Evolutionary conservation across 2,797 vertebrate genomes (phyloP).

Genomic region (Typhlichthys eigenmanni): DNA sequence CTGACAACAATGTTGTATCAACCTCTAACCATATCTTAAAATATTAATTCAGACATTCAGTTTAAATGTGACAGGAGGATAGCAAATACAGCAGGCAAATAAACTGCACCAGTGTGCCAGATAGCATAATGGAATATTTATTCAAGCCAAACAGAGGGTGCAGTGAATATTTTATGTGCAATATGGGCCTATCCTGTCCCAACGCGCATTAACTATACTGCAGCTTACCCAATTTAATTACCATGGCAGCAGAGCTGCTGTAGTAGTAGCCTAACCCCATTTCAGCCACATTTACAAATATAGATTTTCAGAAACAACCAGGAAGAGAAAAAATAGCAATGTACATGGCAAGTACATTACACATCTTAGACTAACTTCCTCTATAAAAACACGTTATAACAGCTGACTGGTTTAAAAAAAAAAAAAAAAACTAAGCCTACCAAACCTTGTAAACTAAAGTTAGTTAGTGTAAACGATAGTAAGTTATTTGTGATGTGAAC

Average conservation of each 20-base stretch:
- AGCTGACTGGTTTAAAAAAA: not conserved
- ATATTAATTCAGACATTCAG: constrained; percentile 7
- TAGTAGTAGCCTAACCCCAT: constrained; percentile 24
- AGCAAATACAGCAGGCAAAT: constrained; percentile 9
- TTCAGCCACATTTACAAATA: constrained; percentile 27
- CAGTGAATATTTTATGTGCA: constrained; percentile 62
- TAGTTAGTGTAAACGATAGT: too few relatives aligned
- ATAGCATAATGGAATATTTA: constrained; percentile 41
- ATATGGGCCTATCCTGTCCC: constrained; percentile 45
- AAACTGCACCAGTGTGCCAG: constrained; percentile 7
- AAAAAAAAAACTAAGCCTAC: not conserved
- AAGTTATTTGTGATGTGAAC: too few relatives aligned
- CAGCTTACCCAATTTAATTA: constrained; percentile 48
- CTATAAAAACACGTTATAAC: not conserved
- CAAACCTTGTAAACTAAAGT: not conserved
- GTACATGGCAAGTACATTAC: not conserved
- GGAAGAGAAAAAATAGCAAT: constrained; percentile 11
- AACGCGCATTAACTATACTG: constrained; percentile 37
- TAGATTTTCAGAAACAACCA: constrained; percentile 18
- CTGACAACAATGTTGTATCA: constrained; percentile 1
- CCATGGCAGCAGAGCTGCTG: constrained; percentile 21
- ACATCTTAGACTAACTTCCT: not conserved
- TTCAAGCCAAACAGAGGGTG: constrained; percentile 39
- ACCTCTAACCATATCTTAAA: constrained; percentile 5
- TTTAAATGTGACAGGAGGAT: constrained; percentile 10